Conservation (phyloP, 2,888 invertebrate genomes). For the Gryllus longicercus region DNA sequence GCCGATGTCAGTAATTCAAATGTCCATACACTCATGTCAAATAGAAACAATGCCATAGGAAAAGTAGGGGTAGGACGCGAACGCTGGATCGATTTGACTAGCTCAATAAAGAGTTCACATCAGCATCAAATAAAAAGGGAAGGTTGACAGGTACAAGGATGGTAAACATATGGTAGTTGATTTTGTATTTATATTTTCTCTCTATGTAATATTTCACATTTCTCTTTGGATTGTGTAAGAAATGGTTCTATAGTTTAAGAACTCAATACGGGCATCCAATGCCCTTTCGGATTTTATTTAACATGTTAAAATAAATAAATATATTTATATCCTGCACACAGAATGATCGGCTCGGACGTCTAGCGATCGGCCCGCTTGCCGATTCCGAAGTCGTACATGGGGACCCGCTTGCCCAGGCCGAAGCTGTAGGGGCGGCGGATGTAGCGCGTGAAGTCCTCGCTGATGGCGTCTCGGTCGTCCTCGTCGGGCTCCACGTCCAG, state of each 20-base stretch:
- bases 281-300: background rate
- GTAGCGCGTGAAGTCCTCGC: constrained; percentile 31
- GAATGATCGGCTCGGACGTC: background rate
- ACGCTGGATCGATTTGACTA: no score
- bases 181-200: no score
- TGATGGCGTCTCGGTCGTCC: constrained; percentile 21
- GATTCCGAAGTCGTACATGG: constrained; percentile 56
- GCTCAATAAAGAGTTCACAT: no score
- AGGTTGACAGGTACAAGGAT: no score
- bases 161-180: no score
- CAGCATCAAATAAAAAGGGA: no score
- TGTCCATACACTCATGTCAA: no score
- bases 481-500: constrained; percentile 23
- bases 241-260: constrained; percentile 11
- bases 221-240: background rate
- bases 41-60: no score
- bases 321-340: background rate
- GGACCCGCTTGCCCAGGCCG: constrained; percentile 55
- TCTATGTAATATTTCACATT: background rate
- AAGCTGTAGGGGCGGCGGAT: constrained; percentile 49
- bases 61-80: no score
- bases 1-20: no score
- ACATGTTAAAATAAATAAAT: background rate
- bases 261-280: background rate
- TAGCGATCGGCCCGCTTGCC: constrained; percentile 50